Evolutionary conservation across 2,888 invertebrate genomes (phyloP).

Genomic region (Allophyes oxyacanthae): DNA sequence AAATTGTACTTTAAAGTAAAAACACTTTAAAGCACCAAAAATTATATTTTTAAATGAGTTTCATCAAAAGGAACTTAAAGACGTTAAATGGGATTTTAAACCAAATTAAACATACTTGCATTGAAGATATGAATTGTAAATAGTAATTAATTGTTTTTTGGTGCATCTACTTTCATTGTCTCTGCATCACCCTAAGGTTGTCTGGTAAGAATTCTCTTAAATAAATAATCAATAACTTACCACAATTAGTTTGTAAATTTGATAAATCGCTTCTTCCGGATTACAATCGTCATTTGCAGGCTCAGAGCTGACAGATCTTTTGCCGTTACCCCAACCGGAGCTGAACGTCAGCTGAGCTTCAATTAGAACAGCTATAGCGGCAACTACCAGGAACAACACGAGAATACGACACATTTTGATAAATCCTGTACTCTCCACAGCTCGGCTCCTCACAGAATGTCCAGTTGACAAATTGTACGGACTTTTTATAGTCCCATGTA

Average conservation of each 20-base stretch:
- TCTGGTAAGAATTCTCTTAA: too few relatives aligned
- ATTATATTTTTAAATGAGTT: too few relatives aligned
- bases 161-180: too few relatives aligned
- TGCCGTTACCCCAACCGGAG: slow-evolving; percentile 87
- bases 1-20: too few relatives aligned
- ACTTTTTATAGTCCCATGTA: slow-evolving; percentile 45
- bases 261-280: slow-evolving; percentile 86
- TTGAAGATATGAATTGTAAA: too few relatives aligned
- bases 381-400: slow-evolving; percentile 57
- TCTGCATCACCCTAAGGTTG: too few relatives aligned
- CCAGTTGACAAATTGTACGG: background rate
- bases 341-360: slow-evolving; percentile 89
- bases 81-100: too few relatives aligned
- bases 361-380: slow-evolving; percentile 58
- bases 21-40: too few relatives aligned
- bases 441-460: slow-evolving; percentile 35
- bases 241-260: slow-evolving; percentile 90
- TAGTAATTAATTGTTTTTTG: too few relatives aligned
- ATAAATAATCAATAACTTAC: slow-evolving; percentile 67
- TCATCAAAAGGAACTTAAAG: too few relatives aligned
- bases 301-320: slow-evolving; percentile 68
- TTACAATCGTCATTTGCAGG: slow-evolving; percentile 78
- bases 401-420: slow-evolving; percentile 64
- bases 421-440: slow-evolving; percentile 5
- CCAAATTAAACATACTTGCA: too few relatives aligned